Conservation (phyloP, 1,140 invertebrate species). For the Ptiloglossa arizonensis region DNA sequence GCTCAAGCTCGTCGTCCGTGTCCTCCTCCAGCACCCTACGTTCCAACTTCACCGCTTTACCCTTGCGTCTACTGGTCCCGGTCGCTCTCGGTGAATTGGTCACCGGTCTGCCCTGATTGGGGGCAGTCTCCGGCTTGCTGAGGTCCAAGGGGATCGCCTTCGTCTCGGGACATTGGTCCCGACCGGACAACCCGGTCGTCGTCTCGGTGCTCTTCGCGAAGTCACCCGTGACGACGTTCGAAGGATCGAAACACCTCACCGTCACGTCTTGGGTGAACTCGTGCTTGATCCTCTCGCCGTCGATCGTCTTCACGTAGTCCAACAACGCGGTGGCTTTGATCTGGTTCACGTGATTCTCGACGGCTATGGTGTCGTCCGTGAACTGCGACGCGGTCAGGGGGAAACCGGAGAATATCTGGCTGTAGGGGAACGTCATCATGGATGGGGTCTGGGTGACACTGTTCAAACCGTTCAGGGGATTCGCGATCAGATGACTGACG, state of each 20-base stretch:
- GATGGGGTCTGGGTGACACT: neutral
- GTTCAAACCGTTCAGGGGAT: slow-evolving; percentile 16
- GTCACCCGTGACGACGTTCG: neutral
- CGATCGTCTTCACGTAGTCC: slow-evolving; percentile 48
- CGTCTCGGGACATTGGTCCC: neutral
- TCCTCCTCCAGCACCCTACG: slow-evolving; percentile 82
- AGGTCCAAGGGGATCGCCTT: slow-evolving; percentile 79
- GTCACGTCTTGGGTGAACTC: neutral
- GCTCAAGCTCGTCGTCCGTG: slow-evolving; percentile 57
- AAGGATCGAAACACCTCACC: neutral
- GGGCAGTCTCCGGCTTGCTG: slow-evolving; percentile 75
- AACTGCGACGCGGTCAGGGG: slow-evolving; percentile 38
- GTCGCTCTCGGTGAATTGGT: slow-evolving; percentile 24
- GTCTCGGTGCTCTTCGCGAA: neutral
- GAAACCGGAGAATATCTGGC: slow-evolving; percentile 52
- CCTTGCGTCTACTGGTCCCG: slow-evolving; percentile 88
- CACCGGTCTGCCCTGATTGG: slow-evolving; percentile 12
- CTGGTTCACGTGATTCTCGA: slow-evolving; percentile 46
- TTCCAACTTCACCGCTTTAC: slow-evolving; percentile 89
- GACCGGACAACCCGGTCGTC: neutral
- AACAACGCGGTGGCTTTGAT: slow-evolving; percentile 39
- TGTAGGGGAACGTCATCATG: slow-evolving; percentile 51
- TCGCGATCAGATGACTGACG: neutral
- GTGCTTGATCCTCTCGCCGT: neutral
- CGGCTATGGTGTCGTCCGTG: slow-evolving; percentile 12